Conservation (phyloP, 2,113 vertebrate species). For the Girardinichthys multiradiatus region DNA sequence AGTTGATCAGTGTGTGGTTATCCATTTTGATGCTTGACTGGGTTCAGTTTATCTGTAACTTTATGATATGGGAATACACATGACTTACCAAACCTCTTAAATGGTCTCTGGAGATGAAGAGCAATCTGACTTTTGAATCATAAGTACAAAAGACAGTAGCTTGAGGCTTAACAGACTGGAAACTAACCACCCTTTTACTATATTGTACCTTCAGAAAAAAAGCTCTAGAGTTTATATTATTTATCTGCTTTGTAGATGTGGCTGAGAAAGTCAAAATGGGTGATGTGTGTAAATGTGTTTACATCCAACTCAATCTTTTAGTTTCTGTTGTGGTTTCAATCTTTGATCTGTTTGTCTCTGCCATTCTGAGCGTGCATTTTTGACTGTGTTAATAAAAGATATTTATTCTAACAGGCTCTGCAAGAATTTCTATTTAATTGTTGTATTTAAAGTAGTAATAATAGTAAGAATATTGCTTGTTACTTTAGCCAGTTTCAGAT, state of each 20-base stretch:
- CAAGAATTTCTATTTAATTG: not conserved
- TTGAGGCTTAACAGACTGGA: not conserved
- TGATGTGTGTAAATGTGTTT: constrained; percentile 24
- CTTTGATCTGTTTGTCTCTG: constrained; percentile 28
- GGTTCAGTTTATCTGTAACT: too few species aligned
- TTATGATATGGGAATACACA: not conserved
- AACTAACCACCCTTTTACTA: not conserved
- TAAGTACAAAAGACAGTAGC: not conserved
- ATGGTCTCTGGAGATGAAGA: constrained; percentile 22
- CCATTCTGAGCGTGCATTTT: constrained; percentile 41
- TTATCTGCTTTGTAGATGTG: constrained; percentile 22
- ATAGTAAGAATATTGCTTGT: too few species aligned
- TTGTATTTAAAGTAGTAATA: too few species aligned
- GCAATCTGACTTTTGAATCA: constrained; percentile 11
- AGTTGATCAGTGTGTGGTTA: not conserved
- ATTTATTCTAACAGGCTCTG: constrained; percentile 57
- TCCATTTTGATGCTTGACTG: not conserved
- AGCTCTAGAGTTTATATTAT: constrained; percentile 9
- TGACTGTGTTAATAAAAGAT: constrained; percentile 60
- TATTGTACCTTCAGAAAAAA: constrained; percentile 27
- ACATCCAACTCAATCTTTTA: constrained; percentile 16
- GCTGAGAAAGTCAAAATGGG: not conserved
- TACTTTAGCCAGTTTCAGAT: too few species aligned
- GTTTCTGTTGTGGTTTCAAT: constrained; percentile 26
- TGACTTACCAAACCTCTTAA: constrained; percentile 7